phyloP scores from a whole-genome alignment of 2,888 invertebrate species.

The Acleris cristana region DNA sequence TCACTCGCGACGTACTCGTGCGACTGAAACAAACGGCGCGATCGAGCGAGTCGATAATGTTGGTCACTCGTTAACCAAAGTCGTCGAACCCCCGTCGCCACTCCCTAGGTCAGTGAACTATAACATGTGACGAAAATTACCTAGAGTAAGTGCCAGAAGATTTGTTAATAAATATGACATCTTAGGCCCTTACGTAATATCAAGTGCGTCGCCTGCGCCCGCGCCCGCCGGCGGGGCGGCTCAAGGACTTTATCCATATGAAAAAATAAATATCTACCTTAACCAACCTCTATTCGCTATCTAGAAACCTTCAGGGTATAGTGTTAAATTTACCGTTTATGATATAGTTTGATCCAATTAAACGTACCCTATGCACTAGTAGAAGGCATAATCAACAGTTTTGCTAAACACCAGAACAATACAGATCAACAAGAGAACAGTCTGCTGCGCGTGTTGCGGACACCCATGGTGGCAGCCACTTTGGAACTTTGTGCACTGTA shows the following conservation, averaged over 20 bases:
- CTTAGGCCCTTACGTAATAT: conserved; percentile 63
- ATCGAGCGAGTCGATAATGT: conserved; percentile 24
- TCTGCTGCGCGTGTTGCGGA: conserved; percentile 39
- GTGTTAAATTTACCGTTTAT: conserved; percentile 41
- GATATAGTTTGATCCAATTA: conserved; percentile 50
- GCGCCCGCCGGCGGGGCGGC: not conserved
- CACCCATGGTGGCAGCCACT: not conserved
- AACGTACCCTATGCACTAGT: conserved; percentile 46
- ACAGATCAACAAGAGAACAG: conserved; percentile 61
- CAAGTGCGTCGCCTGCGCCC: conserved; percentile 31
- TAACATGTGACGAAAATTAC: conserved; percentile 29
- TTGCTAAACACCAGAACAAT: conserved; percentile 57
- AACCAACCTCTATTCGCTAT: conserved; percentile 36
- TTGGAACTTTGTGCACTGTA: not conserved
- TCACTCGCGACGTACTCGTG: conserved; percentile 1
- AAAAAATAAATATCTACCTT: conserved; percentile 41
- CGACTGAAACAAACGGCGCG: conserved; percentile 4
- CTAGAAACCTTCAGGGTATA: conserved; percentile 31
- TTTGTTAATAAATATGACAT: conserved; percentile 53
- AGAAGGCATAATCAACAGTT: conserved; percentile 69
- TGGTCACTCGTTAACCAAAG: conserved; percentile 26
- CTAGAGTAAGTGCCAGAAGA: conserved; percentile 59
- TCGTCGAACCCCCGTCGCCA: not conserved
- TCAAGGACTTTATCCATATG: conserved; percentile 18
- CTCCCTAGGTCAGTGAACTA: conserved; percentile 11